Conservation (phyloP, 2,797 vertebrate species). For the Liasis olivaceus region DNA sequence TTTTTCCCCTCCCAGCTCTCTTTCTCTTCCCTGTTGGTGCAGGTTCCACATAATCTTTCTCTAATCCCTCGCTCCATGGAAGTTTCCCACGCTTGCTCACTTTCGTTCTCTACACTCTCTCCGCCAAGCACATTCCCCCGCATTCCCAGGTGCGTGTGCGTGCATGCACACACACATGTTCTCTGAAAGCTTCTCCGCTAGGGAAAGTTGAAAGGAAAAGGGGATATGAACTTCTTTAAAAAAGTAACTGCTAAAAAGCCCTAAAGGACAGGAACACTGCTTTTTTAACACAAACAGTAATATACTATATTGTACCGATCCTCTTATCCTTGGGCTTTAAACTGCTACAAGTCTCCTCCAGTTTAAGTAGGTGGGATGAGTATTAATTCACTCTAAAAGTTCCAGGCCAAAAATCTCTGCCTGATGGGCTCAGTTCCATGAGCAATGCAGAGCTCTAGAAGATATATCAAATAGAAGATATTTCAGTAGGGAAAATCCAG, state of each 20-base stretch:
- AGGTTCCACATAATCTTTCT: too few species aligned
- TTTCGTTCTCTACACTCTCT: neutral
- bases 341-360: neutral
- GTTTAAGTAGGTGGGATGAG: neutral
- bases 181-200: neutral
- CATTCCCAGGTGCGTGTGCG: neutral
- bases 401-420: neutral
- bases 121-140: neutral
- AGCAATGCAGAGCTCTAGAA: neutral
- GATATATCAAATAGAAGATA: neutral
- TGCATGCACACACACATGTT: neutral
- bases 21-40: too few species aligned
- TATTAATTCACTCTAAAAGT: neutral
- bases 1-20: too few species aligned
- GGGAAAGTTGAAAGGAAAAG: neutral
- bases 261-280: neutral
- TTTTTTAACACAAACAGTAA: neutral
- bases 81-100: neutral
- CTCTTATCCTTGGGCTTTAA: neutral
- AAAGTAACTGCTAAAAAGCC: neutral
- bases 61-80: neutral
- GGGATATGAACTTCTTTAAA: neutral
- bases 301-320: neutral
- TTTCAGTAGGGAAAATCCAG: neutral
- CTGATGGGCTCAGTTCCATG: neutral